Conservation (phyloP, 2,797 vertebrate species). For the Squalus acanthias region DNA sequence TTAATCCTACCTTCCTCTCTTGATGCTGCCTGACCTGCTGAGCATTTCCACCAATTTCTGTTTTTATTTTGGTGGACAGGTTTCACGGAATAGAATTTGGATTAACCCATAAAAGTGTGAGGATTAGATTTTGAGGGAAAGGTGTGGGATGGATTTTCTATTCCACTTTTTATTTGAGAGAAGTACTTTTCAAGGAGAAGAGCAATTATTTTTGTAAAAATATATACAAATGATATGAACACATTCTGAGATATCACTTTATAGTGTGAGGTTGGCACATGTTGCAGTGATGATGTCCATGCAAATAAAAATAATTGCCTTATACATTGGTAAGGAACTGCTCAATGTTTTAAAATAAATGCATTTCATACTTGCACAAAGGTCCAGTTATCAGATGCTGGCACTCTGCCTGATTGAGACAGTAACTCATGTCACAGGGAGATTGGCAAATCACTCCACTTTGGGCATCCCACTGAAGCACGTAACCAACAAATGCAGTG, state of each 20-base stretch:
- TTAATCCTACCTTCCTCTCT: neutral
- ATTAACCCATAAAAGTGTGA: neutral
- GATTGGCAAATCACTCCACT: conserved; percentile 50
- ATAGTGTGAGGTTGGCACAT: neutral
- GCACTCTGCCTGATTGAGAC: conserved; percentile 49
- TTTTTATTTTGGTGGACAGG: neutral
- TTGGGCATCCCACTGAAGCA: conserved; percentile 19
- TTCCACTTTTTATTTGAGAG: neutral
- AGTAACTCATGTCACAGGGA: conserved; percentile 52
- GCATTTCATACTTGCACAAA: conserved; percentile 50
- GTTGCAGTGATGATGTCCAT: neutral
- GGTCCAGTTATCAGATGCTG: conserved; percentile 50
- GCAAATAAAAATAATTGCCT: neutral
- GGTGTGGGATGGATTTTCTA: neutral
- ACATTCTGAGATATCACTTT: neutral
- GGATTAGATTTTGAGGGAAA: neutral
- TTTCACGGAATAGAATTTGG: neutral
- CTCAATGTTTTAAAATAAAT: neutral
- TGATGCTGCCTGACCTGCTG: neutral
- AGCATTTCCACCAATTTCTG: neutral
- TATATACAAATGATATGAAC: neutral
- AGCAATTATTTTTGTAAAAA: neutral
- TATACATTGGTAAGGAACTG: neutral
- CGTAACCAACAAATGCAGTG: conserved; percentile 50
- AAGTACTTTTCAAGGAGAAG: neutral